phyloP scores from a whole-genome alignment of 2,113 vertebrate genomes.

The Muntiacus muntjak region DNA sequence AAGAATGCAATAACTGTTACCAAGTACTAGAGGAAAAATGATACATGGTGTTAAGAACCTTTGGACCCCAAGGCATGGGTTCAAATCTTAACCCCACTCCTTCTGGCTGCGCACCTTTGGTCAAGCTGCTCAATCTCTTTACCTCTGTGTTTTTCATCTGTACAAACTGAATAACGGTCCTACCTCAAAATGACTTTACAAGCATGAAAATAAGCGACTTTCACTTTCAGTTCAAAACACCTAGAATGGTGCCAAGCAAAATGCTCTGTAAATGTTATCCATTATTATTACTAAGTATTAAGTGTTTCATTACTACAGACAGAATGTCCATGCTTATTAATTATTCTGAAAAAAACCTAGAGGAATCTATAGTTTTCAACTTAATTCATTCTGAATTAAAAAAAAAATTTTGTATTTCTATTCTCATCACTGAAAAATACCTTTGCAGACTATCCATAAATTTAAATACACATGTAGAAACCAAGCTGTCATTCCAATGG shows the following conservation, averaged over 20 bases:
- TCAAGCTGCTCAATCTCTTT: background rate
- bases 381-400: background rate
- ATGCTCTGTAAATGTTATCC: background rate
- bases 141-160: background rate
- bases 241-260: background rate
- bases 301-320: background rate
- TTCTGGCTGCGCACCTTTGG: background rate
- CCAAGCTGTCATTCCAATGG: background rate
- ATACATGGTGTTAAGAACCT: background rate
- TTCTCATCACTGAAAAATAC: background rate
- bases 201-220: background rate
- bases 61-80: background rate
- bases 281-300: background rate
- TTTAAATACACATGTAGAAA: constrained; percentile 7
- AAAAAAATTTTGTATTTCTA: background rate
- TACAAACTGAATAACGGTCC: background rate
- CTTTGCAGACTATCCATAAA: background rate
- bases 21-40: background rate
- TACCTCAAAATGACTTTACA: background rate
- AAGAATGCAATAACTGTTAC: background rate
- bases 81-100: background rate
- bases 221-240: background rate
- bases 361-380: background rate
- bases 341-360: background rate
- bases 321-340: background rate